Evolutionary conservation across 2,113 vertebrate species (phyloP), one percentile per base, ranked within the genome.

Genomic region (Paradisaea rubra): DNA sequence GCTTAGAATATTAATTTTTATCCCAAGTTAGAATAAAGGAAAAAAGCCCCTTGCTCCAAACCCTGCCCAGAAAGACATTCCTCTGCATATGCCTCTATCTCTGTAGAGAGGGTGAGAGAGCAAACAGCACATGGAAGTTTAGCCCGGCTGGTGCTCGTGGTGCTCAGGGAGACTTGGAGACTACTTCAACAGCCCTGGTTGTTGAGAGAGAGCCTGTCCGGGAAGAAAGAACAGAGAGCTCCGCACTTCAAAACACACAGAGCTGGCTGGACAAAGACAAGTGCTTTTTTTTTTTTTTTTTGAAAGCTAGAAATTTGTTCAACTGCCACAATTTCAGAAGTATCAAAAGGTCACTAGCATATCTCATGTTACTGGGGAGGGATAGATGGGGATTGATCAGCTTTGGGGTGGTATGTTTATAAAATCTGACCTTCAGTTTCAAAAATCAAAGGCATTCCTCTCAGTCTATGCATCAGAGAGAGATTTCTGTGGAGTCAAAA

Each of bases 371-470:
- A 91, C 74, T 72, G 30, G 54, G 54, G 13, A 23, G 63, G 44
- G 17, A 56, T 69, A 74, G 80, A 80, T 88, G 64, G 15, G 63
- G 35, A 66, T 44, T 73, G 83, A 92, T 90, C 81, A 63, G 74
- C 81, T 94, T 90, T 89, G 88, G 91, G 79, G 95, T 90, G 91
- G 91, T 94, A 96, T 96, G 91, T 96, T 90, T 96, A 95, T 84
- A 96, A 86, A 94, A 61, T 61, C 61, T 94, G 83, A 94, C 91
- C 82, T 69, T 91, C 50, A 42, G 49, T 95, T 96, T 95, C 81
- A 81, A 39, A 82, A 97, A 96, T 95, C 96, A 97, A 98, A 97
- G 94, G 45, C 92, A 86, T 97, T 96, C 88, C 65, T 95, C 82
- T 41, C 42, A 78, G 82, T 31, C 45, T 72, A 50, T 85, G 77